Conservation (phyloP, 2,113 vertebrate genomes). For the Heterotilapia buettikoferi region DNA sequence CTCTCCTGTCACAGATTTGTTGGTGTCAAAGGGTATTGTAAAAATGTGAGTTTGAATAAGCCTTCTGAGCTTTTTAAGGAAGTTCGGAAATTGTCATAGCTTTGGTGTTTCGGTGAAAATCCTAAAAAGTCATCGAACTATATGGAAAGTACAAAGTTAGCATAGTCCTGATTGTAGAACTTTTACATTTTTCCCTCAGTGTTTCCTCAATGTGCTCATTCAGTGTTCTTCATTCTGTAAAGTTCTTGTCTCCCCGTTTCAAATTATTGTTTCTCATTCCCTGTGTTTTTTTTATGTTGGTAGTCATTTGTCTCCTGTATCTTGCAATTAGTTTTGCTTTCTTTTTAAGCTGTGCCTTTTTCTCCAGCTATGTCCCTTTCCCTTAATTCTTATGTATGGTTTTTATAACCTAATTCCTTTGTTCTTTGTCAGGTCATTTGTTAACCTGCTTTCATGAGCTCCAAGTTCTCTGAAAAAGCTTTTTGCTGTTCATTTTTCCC, state of each 20-base stretch:
- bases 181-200: neutral
- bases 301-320: neutral
- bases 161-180: neutral
- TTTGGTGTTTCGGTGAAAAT: neutral
- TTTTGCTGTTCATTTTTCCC: neutral
- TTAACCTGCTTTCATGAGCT: neutral
- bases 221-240: neutral
- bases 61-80: neutral
- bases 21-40: neutral
- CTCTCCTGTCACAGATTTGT: neutral
- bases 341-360: neutral
- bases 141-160: neutral
- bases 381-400: neutral
- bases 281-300: neutral
- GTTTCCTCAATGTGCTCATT: neutral
- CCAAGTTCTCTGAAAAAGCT: neutral
- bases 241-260: neutral
- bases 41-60: neutral
- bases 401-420: neutral
- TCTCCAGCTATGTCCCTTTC: neutral
- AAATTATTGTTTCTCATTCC: neutral
- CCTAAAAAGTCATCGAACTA: neutral
- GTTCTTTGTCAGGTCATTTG: neutral
- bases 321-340: neutral
- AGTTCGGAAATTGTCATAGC: neutral